Percentiles rank a stretch among this genome's conserved stretches.
Conservation (phyloP, 2,797 vertebrate species). For the Lithobates pipiens region DNA sequence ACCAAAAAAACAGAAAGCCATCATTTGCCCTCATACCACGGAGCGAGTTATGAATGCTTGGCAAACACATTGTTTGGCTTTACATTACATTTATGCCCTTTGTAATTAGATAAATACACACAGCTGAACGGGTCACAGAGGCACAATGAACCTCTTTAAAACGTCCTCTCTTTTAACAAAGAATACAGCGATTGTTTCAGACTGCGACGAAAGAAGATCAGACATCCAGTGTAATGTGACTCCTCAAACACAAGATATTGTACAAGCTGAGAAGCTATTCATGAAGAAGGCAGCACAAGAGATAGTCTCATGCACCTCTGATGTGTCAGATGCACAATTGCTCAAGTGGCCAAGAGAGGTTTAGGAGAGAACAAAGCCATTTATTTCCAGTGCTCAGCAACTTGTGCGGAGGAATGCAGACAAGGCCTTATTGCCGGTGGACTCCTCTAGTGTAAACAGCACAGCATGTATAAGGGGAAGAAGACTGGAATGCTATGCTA, state of each 20-base stretch:
- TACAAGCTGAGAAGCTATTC: constrained; percentile 12
- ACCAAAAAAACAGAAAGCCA: too few species aligned
- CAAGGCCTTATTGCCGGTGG: neutral
- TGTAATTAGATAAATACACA: constrained; percentile 59
- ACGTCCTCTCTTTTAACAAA: constrained; percentile 43
- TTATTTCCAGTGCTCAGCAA: constrained; percentile 39
- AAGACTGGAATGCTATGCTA: neutral
- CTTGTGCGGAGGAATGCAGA: constrained; percentile 42
- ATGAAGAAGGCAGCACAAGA: constrained; percentile 43
- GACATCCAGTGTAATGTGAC: constrained; percentile 44
- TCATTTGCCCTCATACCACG: constrained; percentile 8
- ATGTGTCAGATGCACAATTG: constrained; percentile 35
- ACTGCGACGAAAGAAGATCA: constrained; percentile 32
- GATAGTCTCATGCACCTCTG: constrained; percentile 22
- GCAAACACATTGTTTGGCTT: constrained; percentile 57
- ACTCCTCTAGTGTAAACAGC: constrained; percentile 11
- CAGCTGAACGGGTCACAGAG: constrained; percentile 57
- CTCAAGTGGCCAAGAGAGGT: constrained; percentile 33
- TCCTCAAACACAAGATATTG: constrained; percentile 19
- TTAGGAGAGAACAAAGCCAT: constrained; percentile 31
- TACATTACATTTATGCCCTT: constrained; percentile 57
- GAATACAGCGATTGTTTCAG: constrained; percentile 52
- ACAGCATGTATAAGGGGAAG: constrained; percentile 13
- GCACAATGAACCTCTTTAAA: constrained; percentile 56
- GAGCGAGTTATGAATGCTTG: constrained; percentile 55